Evolutionary conservation across 2,888 invertebrate species (phyloP), one percentile per base, ranked within the genome.

Genomic region (Chymomyza fuscimana): DNA sequence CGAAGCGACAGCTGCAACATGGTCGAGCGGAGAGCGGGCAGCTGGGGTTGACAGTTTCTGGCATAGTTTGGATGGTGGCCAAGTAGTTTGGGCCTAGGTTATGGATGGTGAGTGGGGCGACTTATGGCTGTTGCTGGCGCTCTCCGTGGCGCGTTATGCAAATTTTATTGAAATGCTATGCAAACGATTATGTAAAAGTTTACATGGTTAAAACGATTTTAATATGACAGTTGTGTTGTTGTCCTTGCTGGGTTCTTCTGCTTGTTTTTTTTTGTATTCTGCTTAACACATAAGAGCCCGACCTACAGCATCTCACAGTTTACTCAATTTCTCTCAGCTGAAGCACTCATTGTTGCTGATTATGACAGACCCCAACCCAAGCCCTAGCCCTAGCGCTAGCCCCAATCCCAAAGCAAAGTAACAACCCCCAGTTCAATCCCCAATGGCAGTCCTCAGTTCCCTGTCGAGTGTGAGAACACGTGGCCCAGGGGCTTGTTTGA

Each of bases 121-220:
- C 29, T 25, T 29, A n/a, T 59, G 29, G 29, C 9, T 22, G 12
- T 59, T 59, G 40, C 40, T 46, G 12, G 40, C 40, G 10, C 63
- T 56, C 32, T 9, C 12, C 12, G 50, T 16, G 63, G 59, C 70
- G 72, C 80, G 86, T 81, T 84, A 80, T 86, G 86, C 76, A 81
- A 86, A 84, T 86, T 86, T 80, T 81, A 86, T 84, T 81, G 84
- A 86, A 84, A 83, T 77, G 80, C 74, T 72, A 68, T 77, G 83
- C 78, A 78, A 77, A 79, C 79, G 81, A 79, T 84, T 86, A 81
- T 81, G 80, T 83, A 81, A 79, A 79, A 86, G 81, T 81, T 83
- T 75, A 75, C 81, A 70, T 73, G 76, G 75, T 79, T 83, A 76
- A 81, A 73, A 70, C 76, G 80, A 76, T 79, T 84, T 83, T 80